phyloP scores from a whole-genome alignment of 2,888 invertebrate genomes.

The Ophion slaviceki region DNA sequence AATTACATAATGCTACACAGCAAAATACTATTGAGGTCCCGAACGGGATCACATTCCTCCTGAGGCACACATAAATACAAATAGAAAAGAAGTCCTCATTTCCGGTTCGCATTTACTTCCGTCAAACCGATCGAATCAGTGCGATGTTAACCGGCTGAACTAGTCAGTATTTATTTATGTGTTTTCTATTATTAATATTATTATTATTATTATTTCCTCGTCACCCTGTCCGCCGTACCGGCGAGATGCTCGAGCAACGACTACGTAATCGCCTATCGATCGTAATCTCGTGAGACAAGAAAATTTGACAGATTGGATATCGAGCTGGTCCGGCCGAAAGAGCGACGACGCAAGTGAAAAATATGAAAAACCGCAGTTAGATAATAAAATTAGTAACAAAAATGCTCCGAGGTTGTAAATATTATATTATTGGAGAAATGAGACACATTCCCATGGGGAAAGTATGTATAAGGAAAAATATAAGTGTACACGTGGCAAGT shows the following conservation, averaged over 20 bases:
- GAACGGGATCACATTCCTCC: conserved; percentile 64
- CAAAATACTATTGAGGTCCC: conserved; percentile 53
- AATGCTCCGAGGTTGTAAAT: conserved; percentile 63
- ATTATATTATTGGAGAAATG: conserved; percentile 40
- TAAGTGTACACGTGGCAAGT: background rate
- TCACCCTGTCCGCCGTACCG: conserved; percentile 51
- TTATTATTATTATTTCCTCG: conserved; percentile 43
- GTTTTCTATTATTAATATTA: conserved; percentile 44
- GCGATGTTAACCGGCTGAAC: conserved; percentile 68
- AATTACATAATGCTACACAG: conserved; percentile 51
- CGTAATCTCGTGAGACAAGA: background rate
- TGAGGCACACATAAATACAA: conserved; percentile 42
- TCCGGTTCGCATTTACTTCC: conserved; percentile 62
- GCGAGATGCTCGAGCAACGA: conserved; percentile 6
- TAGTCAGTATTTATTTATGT: conserved; percentile 80
- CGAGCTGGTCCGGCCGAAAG: conserved; percentile 37
- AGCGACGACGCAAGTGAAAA: conserved; percentile 39
- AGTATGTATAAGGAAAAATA: background rate
- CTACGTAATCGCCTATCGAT: background rate
- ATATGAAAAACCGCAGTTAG: conserved; percentile 26
- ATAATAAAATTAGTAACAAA: conserved; percentile 4
- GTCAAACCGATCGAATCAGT: conserved; percentile 54
- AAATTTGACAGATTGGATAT: background rate
- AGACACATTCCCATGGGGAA: background rate
- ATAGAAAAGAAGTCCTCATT: conserved; percentile 52